These are phyloP conservation scores for Heterotilapia buettikoferi DNA, from an alignment of 2,113 vertebrate species.

Conservation along the genomic window DNA sequence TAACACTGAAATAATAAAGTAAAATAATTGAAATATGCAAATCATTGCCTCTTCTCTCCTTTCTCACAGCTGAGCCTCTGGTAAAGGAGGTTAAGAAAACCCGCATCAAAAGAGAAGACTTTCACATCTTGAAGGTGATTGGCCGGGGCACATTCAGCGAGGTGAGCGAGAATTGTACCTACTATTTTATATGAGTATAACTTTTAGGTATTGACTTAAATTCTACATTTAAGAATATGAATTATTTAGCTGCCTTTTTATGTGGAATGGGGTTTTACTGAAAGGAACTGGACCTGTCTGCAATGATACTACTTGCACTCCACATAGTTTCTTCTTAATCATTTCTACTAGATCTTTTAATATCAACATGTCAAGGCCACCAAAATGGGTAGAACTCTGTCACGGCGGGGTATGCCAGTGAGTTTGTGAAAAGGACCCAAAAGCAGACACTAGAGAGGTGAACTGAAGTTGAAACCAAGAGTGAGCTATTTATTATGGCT, in stretches of 20 bases:
- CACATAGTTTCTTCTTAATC: neutral
- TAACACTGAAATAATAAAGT: neutral
- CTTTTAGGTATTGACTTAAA: neutral
- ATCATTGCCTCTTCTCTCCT: neutral
- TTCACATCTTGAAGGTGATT: slow-evolving; percentile 84
- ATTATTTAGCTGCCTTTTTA: neutral
- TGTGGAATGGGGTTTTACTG: neutral
- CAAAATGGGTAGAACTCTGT: neutral
- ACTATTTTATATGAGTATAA: neutral
- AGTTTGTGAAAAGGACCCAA: neutral
- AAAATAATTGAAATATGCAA: neutral
- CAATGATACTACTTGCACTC: neutral
- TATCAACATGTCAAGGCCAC: neutral
- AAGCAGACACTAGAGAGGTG: neutral
- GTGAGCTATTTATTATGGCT: neutral
- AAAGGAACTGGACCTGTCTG: neutral
- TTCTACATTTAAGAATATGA: neutral
- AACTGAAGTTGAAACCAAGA: neutral
- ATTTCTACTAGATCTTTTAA: neutral
- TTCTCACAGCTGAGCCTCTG: slow-evolving; percentile 68
- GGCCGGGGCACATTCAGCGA: slow-evolving; percentile 85
- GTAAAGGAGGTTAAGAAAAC: slow-evolving; percentile 74
- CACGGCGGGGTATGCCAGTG: neutral
- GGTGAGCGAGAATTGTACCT: slow-evolving; percentile 65
- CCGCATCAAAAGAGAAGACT: slow-evolving; percentile 78